Evolutionary conservation across 2,888 invertebrate species (phyloP).

Genomic region (Tillus elongatus): DNA sequence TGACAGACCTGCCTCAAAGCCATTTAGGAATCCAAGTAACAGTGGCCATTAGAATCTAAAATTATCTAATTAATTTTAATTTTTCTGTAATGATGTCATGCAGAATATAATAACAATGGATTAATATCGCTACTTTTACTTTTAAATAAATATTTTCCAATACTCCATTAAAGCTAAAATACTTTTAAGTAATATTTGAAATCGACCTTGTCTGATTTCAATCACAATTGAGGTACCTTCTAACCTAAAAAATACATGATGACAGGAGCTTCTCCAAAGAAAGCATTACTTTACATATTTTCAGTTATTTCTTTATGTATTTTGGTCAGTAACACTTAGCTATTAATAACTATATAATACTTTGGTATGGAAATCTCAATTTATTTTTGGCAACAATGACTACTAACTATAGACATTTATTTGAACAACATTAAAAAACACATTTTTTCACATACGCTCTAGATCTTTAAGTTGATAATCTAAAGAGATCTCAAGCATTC

Average conservation of each 20-base stretch:
- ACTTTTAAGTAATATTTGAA: not conserved
- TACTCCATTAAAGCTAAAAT: no score
- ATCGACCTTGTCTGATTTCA: not conserved
- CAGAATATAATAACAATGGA: no score
- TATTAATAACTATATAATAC: constrained; percentile 15
- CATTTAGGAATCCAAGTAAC: no score
- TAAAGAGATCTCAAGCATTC: no score
- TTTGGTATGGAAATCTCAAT: constrained; percentile 16
- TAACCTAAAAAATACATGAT: not conserved
- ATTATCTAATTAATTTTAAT: no score
- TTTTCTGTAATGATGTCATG: no score
- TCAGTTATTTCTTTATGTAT: constrained; percentile 14
- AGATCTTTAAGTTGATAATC: not conserved
- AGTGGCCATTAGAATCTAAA: no score
- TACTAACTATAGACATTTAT: constrained; percentile 11
- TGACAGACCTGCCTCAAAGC: no score
- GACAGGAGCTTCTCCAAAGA: not conserved
- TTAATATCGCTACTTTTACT: no score
- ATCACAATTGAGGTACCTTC: not conserved
- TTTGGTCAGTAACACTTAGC: constrained; percentile 17
- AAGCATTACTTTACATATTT: constrained; percentile 11
- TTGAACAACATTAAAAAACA: constrained; percentile 15
- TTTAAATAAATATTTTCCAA: no score
- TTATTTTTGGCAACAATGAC: constrained; percentile 17
- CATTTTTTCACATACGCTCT: no score